Conservation (phyloP, 1,140 invertebrate species). For the Caenorhabditis brenneri region DNA sequence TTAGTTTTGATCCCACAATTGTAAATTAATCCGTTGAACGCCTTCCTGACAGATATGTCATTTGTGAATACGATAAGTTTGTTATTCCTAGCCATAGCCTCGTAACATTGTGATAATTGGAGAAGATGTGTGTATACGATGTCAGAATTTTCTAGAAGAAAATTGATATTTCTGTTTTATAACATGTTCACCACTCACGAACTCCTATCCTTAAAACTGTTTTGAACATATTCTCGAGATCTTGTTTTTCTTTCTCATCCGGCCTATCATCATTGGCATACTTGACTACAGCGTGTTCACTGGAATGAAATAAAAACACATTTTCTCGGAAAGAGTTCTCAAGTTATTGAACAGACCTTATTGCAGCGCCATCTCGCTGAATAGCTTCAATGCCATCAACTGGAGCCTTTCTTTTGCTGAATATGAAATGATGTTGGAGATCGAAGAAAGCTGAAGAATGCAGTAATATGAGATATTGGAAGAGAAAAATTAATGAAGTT, state of each 20-base stretch:
- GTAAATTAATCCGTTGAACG: slow-evolving; percentile 34
- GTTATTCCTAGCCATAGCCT: slow-evolving; percentile 44
- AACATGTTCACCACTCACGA: background rate
- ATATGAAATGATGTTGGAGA: slow-evolving; percentile 38
- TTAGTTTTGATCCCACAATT: background rate
- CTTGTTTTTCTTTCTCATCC: slow-evolving; percentile 23
- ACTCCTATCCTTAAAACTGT: slow-evolving; percentile 29
- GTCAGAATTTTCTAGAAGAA: slow-evolving; percentile 18
- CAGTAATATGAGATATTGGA: background rate
- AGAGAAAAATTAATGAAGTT: background rate
- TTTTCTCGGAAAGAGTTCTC: background rate
- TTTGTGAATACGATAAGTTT: slow-evolving; percentile 45
- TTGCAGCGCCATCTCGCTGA: slow-evolving; percentile 15
- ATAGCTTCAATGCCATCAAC: slow-evolving; percentile 35
- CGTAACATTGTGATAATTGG: slow-evolving; percentile 36
- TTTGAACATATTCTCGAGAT: slow-evolving; percentile 41
- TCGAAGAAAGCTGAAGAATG: slow-evolving; percentile 23
- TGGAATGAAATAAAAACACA: background rate
- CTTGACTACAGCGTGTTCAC: slow-evolving; percentile 19
- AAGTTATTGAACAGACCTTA: slow-evolving; percentile 12
- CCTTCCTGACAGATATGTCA: slow-evolving; percentile 32
- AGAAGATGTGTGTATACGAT: slow-evolving; percentile 40
- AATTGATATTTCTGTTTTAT: background rate
- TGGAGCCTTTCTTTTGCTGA: slow-evolving; percentile 23
- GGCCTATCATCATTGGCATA: slow-evolving; percentile 9